Conservation (phyloP, 2,113 vertebrate genomes). For the Ameiurus melas region DNA sequence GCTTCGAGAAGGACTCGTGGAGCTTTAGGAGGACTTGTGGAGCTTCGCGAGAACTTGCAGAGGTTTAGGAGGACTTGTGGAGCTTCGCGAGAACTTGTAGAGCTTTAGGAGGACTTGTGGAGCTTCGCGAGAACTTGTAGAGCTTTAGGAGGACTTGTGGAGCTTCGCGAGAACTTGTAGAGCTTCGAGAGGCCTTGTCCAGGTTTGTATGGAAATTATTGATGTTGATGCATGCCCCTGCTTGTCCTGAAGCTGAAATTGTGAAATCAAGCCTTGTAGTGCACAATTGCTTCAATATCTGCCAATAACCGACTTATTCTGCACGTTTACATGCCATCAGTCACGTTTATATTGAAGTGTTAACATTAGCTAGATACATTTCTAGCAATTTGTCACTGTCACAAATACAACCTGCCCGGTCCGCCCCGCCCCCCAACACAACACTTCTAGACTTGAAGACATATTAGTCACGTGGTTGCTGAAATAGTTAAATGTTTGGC, state of each 20-base stretch:
- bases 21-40: no score
- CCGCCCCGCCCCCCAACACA: no score
- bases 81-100: no score
- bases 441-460: not conserved
- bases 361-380: not conserved
- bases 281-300: not conserved
- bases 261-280: slow-evolving; percentile 9
- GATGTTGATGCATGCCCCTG: not conserved
- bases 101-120: no score
- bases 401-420: not conserved
- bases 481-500: not conserved
- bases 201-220: not conserved
- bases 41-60: no score
- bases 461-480: not conserved
- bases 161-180: no score
- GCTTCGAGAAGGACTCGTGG: no score
- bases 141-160: no score
- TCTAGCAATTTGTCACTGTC: not conserved
- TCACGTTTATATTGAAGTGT: not conserved
- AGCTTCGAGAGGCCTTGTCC: no score
- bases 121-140: no score
- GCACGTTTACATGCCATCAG: not conserved
- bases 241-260: not conserved
- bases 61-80: no score
- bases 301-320: not conserved